Conservation (phyloP, 2,113 vertebrate genomes). For the Leptosomus discolor region DNA sequence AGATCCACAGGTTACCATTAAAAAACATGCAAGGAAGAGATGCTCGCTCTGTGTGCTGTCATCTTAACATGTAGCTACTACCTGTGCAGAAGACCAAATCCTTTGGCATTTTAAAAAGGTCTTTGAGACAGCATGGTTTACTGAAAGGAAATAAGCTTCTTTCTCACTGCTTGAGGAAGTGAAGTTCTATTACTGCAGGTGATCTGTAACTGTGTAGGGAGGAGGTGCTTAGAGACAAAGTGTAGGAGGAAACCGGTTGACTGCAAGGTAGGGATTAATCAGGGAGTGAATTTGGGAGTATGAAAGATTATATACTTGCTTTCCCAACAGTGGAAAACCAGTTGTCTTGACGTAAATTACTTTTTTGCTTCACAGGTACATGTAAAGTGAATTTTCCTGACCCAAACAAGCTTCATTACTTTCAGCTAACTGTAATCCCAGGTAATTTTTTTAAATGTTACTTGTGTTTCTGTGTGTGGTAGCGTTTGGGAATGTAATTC, state of each 20-base stretch:
- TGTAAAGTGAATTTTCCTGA: conserved; percentile 94
- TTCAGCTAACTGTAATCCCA: conserved; percentile 90
- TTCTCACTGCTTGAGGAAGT: not conserved
- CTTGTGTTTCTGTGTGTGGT: not conserved
- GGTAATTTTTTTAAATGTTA: conserved; percentile 73
- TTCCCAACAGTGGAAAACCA: not conserved
- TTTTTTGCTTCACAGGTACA: conserved; percentile 80
- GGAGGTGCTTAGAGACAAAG: not conserved
- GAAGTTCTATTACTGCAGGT: not conserved
- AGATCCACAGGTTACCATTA: fast-evolving
- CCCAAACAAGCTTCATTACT: conserved; percentile 92
- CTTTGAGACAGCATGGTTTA: not conserved
- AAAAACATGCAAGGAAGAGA: not conserved
- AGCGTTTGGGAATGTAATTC: not conserved
- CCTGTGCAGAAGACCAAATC: not conserved
- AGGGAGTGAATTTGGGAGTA: not conserved
- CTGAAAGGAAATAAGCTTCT: not conserved
- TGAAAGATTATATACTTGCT: not conserved
- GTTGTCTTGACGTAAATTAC: not conserved
- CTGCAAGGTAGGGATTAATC: not conserved
- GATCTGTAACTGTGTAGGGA: not conserved
- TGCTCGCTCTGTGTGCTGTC: not conserved
- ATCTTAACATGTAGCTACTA: not conserved
- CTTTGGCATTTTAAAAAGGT: not conserved
- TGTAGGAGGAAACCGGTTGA: not conserved